These are phyloP conservation scores for Megaustenia siamemsis DNA, from an alignment of 2,888 invertebrate species.

Conservation along the genomic window DNA sequence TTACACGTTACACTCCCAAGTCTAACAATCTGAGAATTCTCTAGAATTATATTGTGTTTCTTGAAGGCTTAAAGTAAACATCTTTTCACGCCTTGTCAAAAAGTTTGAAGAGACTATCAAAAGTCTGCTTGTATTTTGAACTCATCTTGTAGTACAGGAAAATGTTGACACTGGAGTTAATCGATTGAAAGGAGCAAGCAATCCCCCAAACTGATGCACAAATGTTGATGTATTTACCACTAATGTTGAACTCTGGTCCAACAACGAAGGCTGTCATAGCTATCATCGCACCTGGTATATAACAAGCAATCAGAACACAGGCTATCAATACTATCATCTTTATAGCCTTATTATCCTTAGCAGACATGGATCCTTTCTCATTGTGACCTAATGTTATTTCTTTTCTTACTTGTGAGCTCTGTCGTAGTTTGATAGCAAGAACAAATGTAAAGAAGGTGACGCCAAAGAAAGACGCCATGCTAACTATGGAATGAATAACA, in stretches of 20 bases:
- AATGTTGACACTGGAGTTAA: constrained; percentile 50
- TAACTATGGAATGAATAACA: not conserved
- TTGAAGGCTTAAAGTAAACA: too few species aligned
- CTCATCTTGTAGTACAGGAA: constrained; percentile 52
- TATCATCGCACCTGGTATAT: constrained; percentile 27
- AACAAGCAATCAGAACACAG: constrained; percentile 26
- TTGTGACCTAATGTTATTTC: not conserved
- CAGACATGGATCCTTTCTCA: not conserved
- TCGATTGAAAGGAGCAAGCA: constrained; percentile 14
- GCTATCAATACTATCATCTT: not conserved
- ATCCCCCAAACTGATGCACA: constrained; percentile 15
- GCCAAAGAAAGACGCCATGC: not conserved
- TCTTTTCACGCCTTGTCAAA: too few species aligned
- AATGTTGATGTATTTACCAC: not conserved
- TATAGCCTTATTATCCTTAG: not conserved
- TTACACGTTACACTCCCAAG: too few species aligned
- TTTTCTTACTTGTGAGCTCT: not conserved
- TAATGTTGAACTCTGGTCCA: constrained; percentile 17
- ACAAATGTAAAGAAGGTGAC: constrained; percentile 23
- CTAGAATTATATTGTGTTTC: too few species aligned
- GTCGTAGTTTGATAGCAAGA: not conserved
- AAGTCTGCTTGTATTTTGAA: constrained; percentile 44
- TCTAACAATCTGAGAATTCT: too few species aligned
- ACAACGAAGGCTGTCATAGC: not conserved
- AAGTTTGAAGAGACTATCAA: too few species aligned